Base-by-base conservation (phyloP, 2,888 invertebrate species). In the Tolmerus cingulatus region DNA sequence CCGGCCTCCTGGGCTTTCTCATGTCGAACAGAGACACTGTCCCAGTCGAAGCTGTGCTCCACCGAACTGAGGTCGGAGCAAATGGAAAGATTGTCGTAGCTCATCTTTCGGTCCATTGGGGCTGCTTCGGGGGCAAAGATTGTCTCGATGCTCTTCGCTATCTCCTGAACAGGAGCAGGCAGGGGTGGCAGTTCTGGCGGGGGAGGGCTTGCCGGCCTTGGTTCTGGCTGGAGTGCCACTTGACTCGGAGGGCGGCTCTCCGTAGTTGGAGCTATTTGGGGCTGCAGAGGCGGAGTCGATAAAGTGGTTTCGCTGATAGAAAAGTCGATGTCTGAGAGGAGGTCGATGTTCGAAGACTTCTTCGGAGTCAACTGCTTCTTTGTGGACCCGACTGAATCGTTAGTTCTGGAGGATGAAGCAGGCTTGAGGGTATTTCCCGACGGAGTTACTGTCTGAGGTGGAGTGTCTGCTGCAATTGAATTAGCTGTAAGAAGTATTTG, bases 281-380 rank as follows among this genome's bases (percentile, higher is more conserved):
- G 92, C 87, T 91, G 91, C n/a, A 92, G 88, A 23, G 91, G 87
- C 0, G 91, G 91, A 30, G 91, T 90, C 8, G 91, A 90, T 19
- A 91, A 89, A 37, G 90, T 89, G 5, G 91, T 90, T 2, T 88
- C 87, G 14, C 89, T 89, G 0, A 88, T 90, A 0, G 95, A 94
- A 89, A 96, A 96, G 91, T 97, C 97, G 77, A 97, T 94, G 81
- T 96, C 97, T 0, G 96, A 95, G 8, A 97, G 92, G 46, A 97
- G 93, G 92, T 97, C 97, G 81, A 96, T 94, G 86, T 95, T 95
- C 8, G 94, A 93, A 74, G 90, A 87, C 87, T 90, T 90, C 78
- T 90, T 90, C 19, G 87, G 74, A 7, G 57, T 74, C 82, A 57
- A 86, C 57, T 12, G 46, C 43, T 86, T 85, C 57, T 34, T 82